Evolutionary conservation across 2,888 invertebrate species (phyloP).

Genomic region (Noctua janthe): DNA sequence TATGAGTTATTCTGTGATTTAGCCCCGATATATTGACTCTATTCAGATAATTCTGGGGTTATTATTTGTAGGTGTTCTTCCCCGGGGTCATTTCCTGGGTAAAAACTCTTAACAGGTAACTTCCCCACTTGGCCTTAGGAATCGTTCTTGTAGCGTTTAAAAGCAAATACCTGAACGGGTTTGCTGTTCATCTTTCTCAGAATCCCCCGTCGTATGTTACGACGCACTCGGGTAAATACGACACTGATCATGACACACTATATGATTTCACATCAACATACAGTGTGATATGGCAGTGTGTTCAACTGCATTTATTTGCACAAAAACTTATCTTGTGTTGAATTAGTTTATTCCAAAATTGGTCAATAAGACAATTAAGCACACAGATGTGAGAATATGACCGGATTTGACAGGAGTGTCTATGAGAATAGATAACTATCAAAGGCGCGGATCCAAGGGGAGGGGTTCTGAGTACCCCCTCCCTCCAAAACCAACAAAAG

Average conservation of each 20-base stretch:
- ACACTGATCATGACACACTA: neutral
- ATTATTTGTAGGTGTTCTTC: slow-evolving; percentile 18
- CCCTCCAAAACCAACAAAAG: too few species aligned
- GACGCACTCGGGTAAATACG: slow-evolving; percentile 25
- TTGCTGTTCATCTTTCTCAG: slow-evolving; percentile 9
- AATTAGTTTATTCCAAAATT: neutral
- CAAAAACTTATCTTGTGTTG: neutral
- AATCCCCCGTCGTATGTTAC: slow-evolving; percentile 12
- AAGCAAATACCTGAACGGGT: slow-evolving; percentile 11
- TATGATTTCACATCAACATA: neutral
- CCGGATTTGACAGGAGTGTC: slow-evolving; percentile 13
- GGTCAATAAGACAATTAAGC: neutral
- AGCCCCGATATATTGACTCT: slow-evolving; percentile 16
- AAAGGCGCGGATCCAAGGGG: slow-evolving; percentile 33
- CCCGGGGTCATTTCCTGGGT: neutral
- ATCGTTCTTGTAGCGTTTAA: slow-evolving; percentile 26
- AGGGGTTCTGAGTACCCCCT: slow-evolving; percentile 16
- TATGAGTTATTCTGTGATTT: slow-evolving; percentile 2
- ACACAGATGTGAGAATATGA: slow-evolving; percentile 19
- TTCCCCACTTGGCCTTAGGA: slow-evolving; percentile 6
- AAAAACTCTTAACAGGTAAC: slow-evolving; percentile 8
- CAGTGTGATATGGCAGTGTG: neutral
- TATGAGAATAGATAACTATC: slow-evolving; percentile 40
- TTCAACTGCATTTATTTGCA: slow-evolving; percentile 1
- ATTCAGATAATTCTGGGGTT: slow-evolving; percentile 1